Evolutionary conservation across 2,113 vertebrate species (phyloP), one percentile per base, ranked within the genome.

Genomic region (Prochilodus magdalenae): DNA sequence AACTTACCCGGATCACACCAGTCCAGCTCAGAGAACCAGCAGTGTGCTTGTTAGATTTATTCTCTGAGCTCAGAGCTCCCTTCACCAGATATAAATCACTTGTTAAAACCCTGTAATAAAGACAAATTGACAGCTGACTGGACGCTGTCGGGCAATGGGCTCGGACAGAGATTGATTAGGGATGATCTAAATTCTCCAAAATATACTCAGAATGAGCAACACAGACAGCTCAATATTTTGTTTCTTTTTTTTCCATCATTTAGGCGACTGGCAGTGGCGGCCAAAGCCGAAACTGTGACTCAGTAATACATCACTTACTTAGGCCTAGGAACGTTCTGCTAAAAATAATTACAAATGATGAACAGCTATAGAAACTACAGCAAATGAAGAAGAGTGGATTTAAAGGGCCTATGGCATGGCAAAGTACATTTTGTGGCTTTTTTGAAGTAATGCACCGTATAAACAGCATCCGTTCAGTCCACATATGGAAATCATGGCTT

Each of bases 101-200:
- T 89, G 80, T 86, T 91, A 89, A 63, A 57, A 85, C 29, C 74
- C 22, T 85, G 74, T 91, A 91, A 93, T 90, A 91, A 93, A 91
- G 84, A 92, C 83, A 91, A 91, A 90, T 86, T 87, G 78, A 29
- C 16, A 66, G 40, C 81, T 86, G 81, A 77, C 63, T 87, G 14
- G 85, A 44, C 55, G 89, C 82, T 88, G 22, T 85, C 67, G 86
- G 65, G 67, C 60, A 36, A 57, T 70, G 60, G 40, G 40, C 63
- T 88, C 67, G 69, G 84, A 77, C 66, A 67, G 85, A 91, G 86
- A 83, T 91, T 92, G 88, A 74, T 92, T 87, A 86, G 86, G n/a
- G 51, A 57, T 40, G 85, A 65, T 88, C 74, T 81, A 81, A 84
- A 89, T 77, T 74, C 71, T 87, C 82, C 90, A 86, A 84, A 89